Conservation (phyloP, 2,113 vertebrate genomes). For the Columba livia region DNA sequence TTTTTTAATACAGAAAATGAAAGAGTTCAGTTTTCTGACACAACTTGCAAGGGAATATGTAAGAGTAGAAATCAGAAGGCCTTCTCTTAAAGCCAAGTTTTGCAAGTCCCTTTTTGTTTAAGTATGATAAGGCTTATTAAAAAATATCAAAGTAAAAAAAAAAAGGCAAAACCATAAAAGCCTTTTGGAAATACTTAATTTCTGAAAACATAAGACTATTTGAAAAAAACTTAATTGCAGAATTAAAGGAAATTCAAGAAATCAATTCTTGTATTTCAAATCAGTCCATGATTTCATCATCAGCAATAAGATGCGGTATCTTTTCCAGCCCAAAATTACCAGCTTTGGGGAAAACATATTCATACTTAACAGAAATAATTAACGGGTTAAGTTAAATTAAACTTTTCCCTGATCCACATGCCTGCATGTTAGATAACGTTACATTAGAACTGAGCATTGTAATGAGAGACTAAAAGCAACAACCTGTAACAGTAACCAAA, state of each 20-base stretch:
- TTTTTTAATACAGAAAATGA: not conserved
- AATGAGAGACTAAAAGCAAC: conserved; percentile 60
- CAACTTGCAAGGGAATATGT: not conserved
- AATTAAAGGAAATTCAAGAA: conserved; percentile 50
- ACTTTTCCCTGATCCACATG: conserved; percentile 79
- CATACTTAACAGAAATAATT: conserved; percentile 63
- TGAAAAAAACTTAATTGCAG: conserved; percentile 11
- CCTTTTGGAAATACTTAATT: conserved; percentile 14
- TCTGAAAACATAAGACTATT: conserved; percentile 17
- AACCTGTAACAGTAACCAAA: conserved; percentile 69
- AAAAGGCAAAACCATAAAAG: not conserved
- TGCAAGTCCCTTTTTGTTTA: conserved; percentile 25
- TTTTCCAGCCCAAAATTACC: conserved; percentile 71
- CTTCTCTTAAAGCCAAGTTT: not conserved
- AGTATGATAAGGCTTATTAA: conserved; percentile 20
- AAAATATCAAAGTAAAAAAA: not conserved
- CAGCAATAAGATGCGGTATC: conserved; percentile 15
- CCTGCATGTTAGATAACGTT: conserved; percentile 83
- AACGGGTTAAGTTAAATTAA: conserved; percentile 61
- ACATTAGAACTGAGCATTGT: conserved; percentile 47
- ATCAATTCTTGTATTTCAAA: conserved; percentile 17
- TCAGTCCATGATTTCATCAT: conserved; percentile 11
- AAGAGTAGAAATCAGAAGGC: not conserved
- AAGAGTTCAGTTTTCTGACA: not conserved
- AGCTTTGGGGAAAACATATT: conserved; percentile 68